These are phyloP conservation scores for Limnothrissa miodon DNA, from an alignment of 2,113 vertebrate species.

Conservation along the genomic window DNA sequence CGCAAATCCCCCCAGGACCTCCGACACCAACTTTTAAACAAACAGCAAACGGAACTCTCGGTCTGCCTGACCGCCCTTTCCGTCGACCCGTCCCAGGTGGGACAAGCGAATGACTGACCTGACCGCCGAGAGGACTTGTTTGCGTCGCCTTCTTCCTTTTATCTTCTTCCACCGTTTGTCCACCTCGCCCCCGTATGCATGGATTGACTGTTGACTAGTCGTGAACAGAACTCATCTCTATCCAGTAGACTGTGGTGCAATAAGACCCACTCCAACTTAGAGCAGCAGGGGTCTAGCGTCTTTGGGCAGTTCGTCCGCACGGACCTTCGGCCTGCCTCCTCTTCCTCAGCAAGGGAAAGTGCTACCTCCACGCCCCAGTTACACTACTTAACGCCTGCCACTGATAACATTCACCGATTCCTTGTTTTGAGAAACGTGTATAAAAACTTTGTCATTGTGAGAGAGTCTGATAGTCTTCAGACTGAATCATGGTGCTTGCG, in stretches of 20 bases:
- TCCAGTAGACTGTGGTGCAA: background rate
- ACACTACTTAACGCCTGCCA: background rate
- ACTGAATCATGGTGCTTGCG: background rate
- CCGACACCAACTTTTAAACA: too few species aligned
- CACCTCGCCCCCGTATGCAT: background rate
- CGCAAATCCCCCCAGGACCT: background rate
- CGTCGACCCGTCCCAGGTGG: background rate
- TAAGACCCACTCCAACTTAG: background rate
- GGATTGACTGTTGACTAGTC: background rate
- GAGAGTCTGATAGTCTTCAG: background rate
- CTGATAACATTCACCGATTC: background rate
- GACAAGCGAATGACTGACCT: background rate
- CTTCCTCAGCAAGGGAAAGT: background rate
- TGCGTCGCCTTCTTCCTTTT: background rate
- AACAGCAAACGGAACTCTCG: background rate
- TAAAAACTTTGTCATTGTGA: background rate
- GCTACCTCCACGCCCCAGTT: background rate
- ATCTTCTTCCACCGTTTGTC: background rate
- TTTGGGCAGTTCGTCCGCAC: background rate
- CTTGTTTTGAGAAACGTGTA: background rate
- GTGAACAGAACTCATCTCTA: background rate
- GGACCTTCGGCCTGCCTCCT: background rate
- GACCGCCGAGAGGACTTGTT: background rate
- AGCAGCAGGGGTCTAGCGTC: background rate
- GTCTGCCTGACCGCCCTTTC: background rate